phyloP scores from a whole-genome alignment of 92 coral and sea anemone genomes.

The Palythoa grandiflora region DNA sequence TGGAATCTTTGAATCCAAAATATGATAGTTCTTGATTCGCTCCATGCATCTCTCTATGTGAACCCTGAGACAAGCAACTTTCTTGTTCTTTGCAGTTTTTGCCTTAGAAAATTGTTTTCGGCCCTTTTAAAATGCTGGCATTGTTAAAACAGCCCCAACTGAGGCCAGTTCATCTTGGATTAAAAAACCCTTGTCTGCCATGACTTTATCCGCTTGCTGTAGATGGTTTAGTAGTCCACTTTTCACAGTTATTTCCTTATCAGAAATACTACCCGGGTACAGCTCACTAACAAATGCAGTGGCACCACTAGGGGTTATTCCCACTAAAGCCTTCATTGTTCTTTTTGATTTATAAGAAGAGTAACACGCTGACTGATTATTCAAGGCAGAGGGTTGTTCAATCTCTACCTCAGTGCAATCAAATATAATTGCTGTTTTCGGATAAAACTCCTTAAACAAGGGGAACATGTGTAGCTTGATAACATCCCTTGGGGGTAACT shows the following conservation, averaged over 20 bases:
- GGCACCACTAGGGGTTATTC: slow-evolving; percentile 20
- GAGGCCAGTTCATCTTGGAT: slow-evolving; percentile 65
- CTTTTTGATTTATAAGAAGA: not conserved
- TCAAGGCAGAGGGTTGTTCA: too few species aligned
- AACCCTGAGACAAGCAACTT: slow-evolving; percentile 67
- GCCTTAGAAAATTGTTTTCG: slow-evolving; percentile 58
- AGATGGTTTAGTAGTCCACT: not conserved
- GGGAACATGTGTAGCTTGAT: too few species aligned
- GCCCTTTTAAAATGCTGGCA: slow-evolving; percentile 52
- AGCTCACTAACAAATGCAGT: slow-evolving; percentile 10
- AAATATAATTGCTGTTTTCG: too few species aligned
- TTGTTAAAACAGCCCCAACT: slow-evolving; percentile 52
- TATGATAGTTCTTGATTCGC: slow-evolving; percentile 66
- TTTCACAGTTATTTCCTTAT: slow-evolving; percentile 19
- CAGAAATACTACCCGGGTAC: slow-evolving; percentile 13
- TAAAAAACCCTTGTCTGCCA: slow-evolving; percentile 60
- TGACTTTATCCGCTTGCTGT: slow-evolving; percentile 42
- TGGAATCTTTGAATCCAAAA: slow-evolving; percentile 63
- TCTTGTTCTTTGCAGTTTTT: slow-evolving; percentile 70
- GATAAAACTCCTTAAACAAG: too few species aligned
- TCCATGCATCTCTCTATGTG: slow-evolving; percentile 70
- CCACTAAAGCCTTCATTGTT: not conserved
- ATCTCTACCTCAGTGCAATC: too few species aligned
- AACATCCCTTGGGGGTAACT: too few species aligned
- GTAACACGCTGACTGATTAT: not conserved